Evolutionary conservation across 2,888 invertebrate genomes (phyloP).

Genomic region (Drosophila prolongata): DNA sequence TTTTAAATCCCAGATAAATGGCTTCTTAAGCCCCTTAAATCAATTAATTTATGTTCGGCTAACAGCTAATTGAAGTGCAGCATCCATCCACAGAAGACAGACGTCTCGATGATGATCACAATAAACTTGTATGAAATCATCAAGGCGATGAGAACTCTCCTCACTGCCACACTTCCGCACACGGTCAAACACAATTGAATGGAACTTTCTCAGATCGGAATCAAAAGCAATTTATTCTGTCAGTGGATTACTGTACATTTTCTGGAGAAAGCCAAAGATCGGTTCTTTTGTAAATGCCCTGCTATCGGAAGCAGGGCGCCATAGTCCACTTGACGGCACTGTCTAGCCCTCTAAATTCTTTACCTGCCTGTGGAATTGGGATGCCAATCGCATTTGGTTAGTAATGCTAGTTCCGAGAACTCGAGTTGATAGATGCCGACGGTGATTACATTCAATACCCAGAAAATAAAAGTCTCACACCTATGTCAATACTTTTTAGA

Average conservation of each 20-base stretch:
- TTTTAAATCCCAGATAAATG: no score
- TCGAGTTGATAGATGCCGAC: background rate
- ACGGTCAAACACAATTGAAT: slow-evolving; percentile 14
- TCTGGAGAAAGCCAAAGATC: slow-evolving; percentile 8
- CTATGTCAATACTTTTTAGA: background rate
- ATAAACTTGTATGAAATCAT: slow-evolving; percentile 35
- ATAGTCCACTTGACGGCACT: background rate
- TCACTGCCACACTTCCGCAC: slow-evolving; percentile 19
- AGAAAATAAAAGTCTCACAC: background rate
- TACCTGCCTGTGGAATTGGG: no score
- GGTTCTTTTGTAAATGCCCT: slow-evolving; percentile 11
- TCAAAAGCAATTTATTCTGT: slow-evolving; percentile 14
- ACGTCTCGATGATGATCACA: slow-evolving; percentile 13
- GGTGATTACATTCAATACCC: slow-evolving; percentile 2
- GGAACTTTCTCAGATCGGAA: slow-evolving; percentile 33
- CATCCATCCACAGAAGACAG: background rate
- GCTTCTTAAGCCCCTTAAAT: background rate
- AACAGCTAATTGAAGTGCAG: slow-evolving; percentile 12
- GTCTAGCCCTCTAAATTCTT: background rate
- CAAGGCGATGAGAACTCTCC: slow-evolving; percentile 18
- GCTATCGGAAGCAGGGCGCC: slow-evolving; percentile 8
- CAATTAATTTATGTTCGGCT: background rate
- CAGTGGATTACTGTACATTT: slow-evolving; percentile 29
- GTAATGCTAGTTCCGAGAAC: slow-evolving; percentile 4
- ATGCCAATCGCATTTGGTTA: background rate